These are phyloP conservation scores for Suncus etruscus DNA, from an alignment of 2,113 vertebrate species.

Conservation along the genomic window DNA sequence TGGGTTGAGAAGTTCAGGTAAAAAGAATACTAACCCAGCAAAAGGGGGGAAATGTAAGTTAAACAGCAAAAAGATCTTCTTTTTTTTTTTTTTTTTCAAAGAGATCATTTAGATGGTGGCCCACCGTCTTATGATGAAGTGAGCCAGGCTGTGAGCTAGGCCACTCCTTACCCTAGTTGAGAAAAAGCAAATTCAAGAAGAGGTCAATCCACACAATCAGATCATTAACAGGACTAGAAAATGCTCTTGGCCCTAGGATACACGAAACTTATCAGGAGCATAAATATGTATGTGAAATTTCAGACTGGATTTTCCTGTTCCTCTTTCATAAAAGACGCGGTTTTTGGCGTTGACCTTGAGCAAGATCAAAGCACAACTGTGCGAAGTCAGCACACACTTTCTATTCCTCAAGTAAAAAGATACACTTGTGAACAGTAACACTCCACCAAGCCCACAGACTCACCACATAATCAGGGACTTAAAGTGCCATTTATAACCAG, in stretches of 20 bases:
- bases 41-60: neutral
- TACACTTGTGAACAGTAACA: slow-evolving; percentile 63
- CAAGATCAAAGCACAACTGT: slow-evolving; percentile 71
- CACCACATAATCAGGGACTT: neutral
- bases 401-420: slow-evolving; percentile 74
- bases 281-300: slow-evolving; percentile 63
- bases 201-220: neutral
- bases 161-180: neutral
- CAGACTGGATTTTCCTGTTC: slow-evolving; percentile 74
- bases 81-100: neutral
- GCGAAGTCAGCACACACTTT: slow-evolving; percentile 62
- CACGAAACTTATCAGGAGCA: slow-evolving; percentile 49
- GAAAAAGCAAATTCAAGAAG: neutral
- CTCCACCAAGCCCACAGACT: slow-evolving; percentile 5
- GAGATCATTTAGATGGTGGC: neutral
- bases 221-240: neutral
- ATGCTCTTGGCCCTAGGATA: neutral
- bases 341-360: slow-evolving; percentile 35
- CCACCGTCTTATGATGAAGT: neutral
- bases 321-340: slow-evolving; percentile 42
- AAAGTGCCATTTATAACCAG: slow-evolving; percentile 40
- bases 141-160: neutral
- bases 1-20: neutral
- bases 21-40: neutral
- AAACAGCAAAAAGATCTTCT: neutral